Percentiles rank a stretch among this genome's conserved stretches.
These are phyloP conservation scores for Argyrosomus japonicus DNA, from an alignment of 2,113 vertebrate species.

Conservation along the genomic window DNA sequence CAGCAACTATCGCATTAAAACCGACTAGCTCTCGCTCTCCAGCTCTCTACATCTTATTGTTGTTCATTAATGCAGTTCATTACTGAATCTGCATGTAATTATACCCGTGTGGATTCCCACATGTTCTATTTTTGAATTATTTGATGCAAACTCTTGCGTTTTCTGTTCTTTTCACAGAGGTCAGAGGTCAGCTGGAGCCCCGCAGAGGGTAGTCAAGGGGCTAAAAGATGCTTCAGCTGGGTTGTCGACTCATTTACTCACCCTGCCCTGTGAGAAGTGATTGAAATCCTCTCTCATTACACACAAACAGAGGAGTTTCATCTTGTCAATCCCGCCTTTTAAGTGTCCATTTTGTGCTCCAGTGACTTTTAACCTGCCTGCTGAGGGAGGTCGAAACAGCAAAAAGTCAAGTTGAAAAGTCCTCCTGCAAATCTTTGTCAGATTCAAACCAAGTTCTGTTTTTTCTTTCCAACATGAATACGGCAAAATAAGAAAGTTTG, in stretches of 20 bases:
- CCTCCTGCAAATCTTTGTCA: neutral
- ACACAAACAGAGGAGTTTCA: neutral
- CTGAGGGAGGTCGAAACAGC: neutral
- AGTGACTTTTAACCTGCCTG: neutral
- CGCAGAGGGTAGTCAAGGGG: neutral
- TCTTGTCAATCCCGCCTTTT: neutral
- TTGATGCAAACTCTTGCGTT: neutral
- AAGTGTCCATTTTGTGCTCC: neutral
- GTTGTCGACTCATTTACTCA: neutral
- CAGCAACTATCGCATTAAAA: constrained; percentile 44
- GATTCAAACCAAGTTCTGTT: too few relatives aligned
- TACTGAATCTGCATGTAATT: constrained; percentile 55
- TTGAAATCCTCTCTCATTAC: neutral
- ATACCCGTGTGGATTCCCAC: constrained; percentile 31
- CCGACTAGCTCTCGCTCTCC: constrained; percentile 43
- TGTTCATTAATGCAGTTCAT: constrained; percentile 66
- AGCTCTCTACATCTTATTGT: constrained; percentile 60
- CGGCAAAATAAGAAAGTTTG: neutral
- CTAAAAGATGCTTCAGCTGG: neutral
- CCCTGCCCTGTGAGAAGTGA: neutral
- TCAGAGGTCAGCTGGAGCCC: neutral
- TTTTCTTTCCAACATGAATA: neutral
- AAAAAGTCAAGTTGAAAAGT: neutral
- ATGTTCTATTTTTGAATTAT: constrained; percentile 16
- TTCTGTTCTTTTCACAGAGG: neutral